Base-by-base conservation (phyloP, 2,888 invertebrate genomes). In the Chrysina gloriosa region DNA sequence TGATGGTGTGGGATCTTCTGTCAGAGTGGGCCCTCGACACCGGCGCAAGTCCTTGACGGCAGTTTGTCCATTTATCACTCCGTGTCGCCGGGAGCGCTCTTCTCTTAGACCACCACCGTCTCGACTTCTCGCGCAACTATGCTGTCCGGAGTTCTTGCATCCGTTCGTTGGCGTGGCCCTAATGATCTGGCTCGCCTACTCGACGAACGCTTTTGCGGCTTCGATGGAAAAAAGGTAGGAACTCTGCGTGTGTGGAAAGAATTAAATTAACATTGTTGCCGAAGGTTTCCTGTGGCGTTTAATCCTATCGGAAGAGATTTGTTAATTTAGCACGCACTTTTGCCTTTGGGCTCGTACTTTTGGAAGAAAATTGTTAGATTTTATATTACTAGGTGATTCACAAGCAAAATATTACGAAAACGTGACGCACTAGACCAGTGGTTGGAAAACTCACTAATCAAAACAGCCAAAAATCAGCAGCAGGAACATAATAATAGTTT, bases 11-110 rank as follows among this genome's bases (percentile, higher is more conserved):
- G 25, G 69, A 70, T 70, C 70, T 70, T 67, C 67, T 65, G 67
- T 70, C 72, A 69, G 58, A 66, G 70, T 67, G 67, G 66, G 65
- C 70, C 68, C 72, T 72, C 71, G 72, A 71, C 72, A 71, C 67
- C 54, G 52, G 39, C 68, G 67, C 54, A 70, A 68, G 67, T 70
- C 67, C 68, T 66, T 66, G 58, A 69, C 68, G 65, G 70, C 68
- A 69, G 68, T 66, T 68, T 69, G 61, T 61, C 69, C 72, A 72
- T 72, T 72, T 72, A 72, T 72, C 72, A 72, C 65, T 58, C 45
- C 52, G 66, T 54, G 70, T 68, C 68, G 63, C 71, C 69, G 65
- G 64, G 61, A 69, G 70, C 72, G 69, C 64, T 67, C 66, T 72
- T 69, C 65, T 70, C 70, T 68, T 71, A 69, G 63, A 72, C 72